Base-by-base conservation (phyloP, 2,888 invertebrate species). In the Drosophila falleni region DNA sequence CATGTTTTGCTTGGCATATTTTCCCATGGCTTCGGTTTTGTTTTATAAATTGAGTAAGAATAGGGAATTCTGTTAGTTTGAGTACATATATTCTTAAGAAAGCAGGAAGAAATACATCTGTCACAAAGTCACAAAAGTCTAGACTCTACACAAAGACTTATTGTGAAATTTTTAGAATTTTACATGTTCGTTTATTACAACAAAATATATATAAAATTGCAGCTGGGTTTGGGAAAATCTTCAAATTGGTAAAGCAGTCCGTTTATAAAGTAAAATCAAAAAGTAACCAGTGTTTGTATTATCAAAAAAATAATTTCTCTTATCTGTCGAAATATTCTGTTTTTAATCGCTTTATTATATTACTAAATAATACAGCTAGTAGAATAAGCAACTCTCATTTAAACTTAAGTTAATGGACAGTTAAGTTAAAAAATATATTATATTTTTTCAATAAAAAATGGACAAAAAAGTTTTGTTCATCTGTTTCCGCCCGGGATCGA, bases 401-500 rank as follows among this genome's bases (percentile, higher is more conserved):
- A 31, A 31, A 10, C 31, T 33, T 4, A 10, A 33, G 3, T 11
- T 0, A 35, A 35, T 13, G 5, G 33, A 11, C 5, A 13, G 13
- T 6, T 1, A 2, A 15, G 3, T 8, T 5, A 1, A 39, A 15
- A 39, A 9, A 3, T 13, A 44, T 23, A 19, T 42, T 19, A 8
- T 13, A 5, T 10, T 6, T 16, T 33, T 60, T 11, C 13, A 19
- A 13, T 26, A 15, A 29, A 29, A 33, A 39, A 26, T 3, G 19
- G 19, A 19, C 19, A 35, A 74, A 79, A 74, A 23, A 23, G 0
- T 26, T 0, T 2, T 3, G 6, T 0, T 0, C 5, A n/a, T 33
- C 41, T 77, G 77, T 77, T 77, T 77, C 77, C 77, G 77, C 77
- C 92, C 92, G 92, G 93, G 92, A 91, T 92, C 92, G 93, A 93